A percentile compares a stretch with the other conserved stretches of the same genome.
Evolutionary conservation across 2,797 vertebrate species (phyloP).

Genomic region (Cryptoblepharus egeriae): DNA sequence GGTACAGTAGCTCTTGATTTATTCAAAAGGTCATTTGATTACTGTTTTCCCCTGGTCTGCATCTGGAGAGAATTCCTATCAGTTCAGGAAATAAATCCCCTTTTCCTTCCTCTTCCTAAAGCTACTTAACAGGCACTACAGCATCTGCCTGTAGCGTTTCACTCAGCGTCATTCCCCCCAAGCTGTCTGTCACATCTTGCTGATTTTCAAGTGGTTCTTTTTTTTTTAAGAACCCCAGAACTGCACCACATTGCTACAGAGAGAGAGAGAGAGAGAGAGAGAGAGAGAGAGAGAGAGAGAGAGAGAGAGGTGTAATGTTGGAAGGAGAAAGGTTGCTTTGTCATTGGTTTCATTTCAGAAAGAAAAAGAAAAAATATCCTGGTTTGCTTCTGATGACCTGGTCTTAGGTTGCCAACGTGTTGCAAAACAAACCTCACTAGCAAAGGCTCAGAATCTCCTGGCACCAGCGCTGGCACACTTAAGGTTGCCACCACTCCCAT

Average conservation of each 20-base stretch:
- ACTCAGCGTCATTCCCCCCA: neutral
- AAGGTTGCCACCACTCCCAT: too few relatives aligned
- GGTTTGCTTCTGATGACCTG: neutral
- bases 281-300: too few relatives aligned
- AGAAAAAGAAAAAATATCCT: too few relatives aligned
- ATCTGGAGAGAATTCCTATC: constrained; percentile 23
- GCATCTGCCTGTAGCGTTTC: neutral
- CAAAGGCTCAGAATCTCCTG: too few relatives aligned
- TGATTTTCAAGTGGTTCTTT: constrained; percentile 21
- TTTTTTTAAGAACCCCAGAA: neutral
- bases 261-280: too few relatives aligned
- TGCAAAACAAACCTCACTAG: neutral
- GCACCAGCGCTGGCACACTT: neutral
- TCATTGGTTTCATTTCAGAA: neutral
- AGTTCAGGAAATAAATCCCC: constrained; percentile 16
- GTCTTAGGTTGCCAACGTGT: too few relatives aligned
- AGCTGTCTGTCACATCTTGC: constrained; percentile 12
- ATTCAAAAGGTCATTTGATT: constrained; percentile 34
- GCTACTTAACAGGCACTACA: neutral
- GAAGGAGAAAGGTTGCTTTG: neutral
- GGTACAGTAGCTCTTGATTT: constrained; percentile 17
- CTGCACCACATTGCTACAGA: neutral
- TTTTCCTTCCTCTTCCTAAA: neutral
- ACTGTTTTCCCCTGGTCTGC: neutral
- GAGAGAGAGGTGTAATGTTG: neutral